Base-by-base conservation (phyloP, 2,797 vertebrate genomes). In the Aphelocoma californica region DNA sequence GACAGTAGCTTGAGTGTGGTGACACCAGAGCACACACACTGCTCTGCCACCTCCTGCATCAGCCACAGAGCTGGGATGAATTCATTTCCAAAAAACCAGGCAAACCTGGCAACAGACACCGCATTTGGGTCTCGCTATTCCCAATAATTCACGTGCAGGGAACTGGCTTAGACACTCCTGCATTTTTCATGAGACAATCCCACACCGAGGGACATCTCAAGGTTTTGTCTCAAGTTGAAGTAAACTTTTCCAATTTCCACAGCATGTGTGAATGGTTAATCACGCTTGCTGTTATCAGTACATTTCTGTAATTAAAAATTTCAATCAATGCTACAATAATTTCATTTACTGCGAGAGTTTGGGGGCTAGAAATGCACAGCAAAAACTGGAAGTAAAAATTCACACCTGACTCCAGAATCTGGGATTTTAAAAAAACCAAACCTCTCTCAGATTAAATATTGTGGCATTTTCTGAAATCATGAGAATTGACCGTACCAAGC, bases 211-310 rank as follows among this genome's bases (percentile, higher is more conserved):
- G n/a, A 44, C 9, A 36, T 31, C 32, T 29, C 0, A 1, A 72
- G 51, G 40, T 45, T 77, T 36, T 20, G 54, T n/a, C 70, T 78
- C 5, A 1, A 42, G 69, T 4, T 32, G 38, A 88, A 57, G 28
- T 21, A 23, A 71, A 7, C 7, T 66, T 73, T 44, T 75, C 74
- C 45, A 6, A 40, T 82, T 87, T 66, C 74, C 16, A 12, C 5
- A 58, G 28, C 50, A 8, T 1, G 14, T 67, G 25, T 44, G 64
- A 87, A 34, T 9, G 19, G 66, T 36, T 69, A 38, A 48, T 61
- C 18, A 45, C 28, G 18, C 44, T 51, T 0, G 1, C 58, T 66
- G 16, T 45, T 64, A 40, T 3, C 0, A 3, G 36, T 19, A 3
- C 15, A 16, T 6, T 51, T 65, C 60, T 85, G 31, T 15, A 82